Evolutionary conservation across 1,140 invertebrate genomes (phyloP).

Genomic region (Chironomus tepperi): DNA sequence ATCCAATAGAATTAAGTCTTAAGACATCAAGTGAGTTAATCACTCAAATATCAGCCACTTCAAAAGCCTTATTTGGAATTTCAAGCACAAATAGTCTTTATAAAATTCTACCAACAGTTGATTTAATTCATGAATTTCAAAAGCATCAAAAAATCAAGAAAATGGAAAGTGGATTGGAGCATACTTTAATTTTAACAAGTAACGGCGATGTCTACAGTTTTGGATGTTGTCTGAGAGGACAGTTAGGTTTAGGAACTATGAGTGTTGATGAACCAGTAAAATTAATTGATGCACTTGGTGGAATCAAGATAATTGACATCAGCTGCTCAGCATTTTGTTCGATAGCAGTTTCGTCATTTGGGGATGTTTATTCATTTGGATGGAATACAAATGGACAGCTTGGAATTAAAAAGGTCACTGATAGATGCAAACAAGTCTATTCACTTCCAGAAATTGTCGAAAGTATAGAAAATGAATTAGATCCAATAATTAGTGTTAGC

Average conservation of each 20-base stretch:
- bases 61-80: not conserved
- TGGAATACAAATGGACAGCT: conserved; percentile 82
- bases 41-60: not conserved
- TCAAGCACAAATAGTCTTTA: not conserved
- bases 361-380: conserved; percentile 85
- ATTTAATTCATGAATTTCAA: conserved; percentile 43
- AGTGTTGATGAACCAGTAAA: conserved; percentile 48
- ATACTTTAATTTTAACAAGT: conserved; percentile 60
- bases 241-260: conserved; percentile 68
- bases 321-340: conserved; percentile 79
- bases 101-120: not conserved
- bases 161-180: conserved; percentile 68
- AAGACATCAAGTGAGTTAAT: not conserved
- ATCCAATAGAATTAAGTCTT: not conserved
- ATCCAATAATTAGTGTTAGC: conserved; percentile 46
- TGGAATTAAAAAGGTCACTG: conserved; percentile 43
- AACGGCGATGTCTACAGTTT: conserved; percentile 66
- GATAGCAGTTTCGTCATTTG: conserved; percentile 60
- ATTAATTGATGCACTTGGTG: conserved; percentile 60
- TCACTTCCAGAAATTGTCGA: conserved; percentile 30
- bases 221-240: conserved; percentile 73
- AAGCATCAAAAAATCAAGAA: conserved; percentile 48
- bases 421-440: not conserved
- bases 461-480: conserved; percentile 33
- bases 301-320: conserved; percentile 57